phyloP scores from a whole-genome alignment of 2,888 invertebrate species.

The Drosophila mimetica region DNA sequence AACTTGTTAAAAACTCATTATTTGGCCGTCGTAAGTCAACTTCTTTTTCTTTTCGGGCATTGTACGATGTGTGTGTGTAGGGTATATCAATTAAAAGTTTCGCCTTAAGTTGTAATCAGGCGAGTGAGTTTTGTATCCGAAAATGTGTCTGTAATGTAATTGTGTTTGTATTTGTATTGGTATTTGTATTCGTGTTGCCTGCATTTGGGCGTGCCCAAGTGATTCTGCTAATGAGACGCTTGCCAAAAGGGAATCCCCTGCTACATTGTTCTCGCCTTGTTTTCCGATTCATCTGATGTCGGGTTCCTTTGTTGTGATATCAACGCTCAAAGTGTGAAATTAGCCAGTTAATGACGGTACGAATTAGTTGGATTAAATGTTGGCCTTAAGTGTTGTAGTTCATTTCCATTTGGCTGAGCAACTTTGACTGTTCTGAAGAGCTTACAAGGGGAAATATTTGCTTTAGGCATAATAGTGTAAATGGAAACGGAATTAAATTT shows the following conservation, averaged over 20 bases:
- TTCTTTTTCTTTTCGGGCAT: conserved; percentile 20
- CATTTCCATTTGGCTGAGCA: neutral
- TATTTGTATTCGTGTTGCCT: conserved; percentile 26
- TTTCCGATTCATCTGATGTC: conserved; percentile 16
- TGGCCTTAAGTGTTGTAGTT: conserved; percentile 15
- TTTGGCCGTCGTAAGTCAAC: conserved; percentile 42
- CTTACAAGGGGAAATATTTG: neutral
- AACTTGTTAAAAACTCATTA: conserved; percentile 74
- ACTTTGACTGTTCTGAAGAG: neutral
- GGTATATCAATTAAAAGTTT: conserved; percentile 71
- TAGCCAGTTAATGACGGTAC: conserved; percentile 21
- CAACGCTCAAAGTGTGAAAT: conserved; percentile 15
- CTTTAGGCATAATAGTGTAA: neutral
- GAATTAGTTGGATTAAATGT: conserved; percentile 33
- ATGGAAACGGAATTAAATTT: neutral
- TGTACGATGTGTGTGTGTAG: conserved; percentile 15
- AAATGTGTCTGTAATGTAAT: conserved; percentile 16
- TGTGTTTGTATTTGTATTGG: conserved; percentile 8
- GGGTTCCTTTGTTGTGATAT: conserved; percentile 11
- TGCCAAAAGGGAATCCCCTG: conserved; percentile 30
- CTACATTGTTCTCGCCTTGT: conserved; percentile 26
- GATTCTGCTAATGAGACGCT: conserved; percentile 52
- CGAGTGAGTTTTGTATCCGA: conserved; percentile 19
- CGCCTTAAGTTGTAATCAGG: conserved; percentile 35
- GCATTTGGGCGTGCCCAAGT: conserved; percentile 47